Base-by-base conservation (phyloP, 2,113 vertebrate species). In the Heterotilapia buettikoferi region DNA sequence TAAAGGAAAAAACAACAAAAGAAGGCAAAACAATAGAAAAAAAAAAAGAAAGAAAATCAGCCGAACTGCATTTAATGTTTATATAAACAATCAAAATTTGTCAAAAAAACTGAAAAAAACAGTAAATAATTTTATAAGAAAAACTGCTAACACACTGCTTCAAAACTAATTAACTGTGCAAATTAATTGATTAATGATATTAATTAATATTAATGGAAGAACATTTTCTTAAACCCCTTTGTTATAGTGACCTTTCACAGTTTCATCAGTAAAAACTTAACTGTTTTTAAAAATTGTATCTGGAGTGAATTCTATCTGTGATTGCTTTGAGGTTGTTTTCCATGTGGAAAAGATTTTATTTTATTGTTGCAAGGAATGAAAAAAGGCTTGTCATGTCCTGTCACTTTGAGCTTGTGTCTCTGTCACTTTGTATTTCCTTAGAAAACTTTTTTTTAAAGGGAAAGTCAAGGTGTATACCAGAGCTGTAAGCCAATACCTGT, bases 371-470 rank as follows among this genome's bases (percentile, higher is more conserved):
- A 45, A 80, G 9, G 84, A 73, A 80, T 79, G 79, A 80, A 79
- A 66, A 84, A 73, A 68, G 16, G 18, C 18, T 73, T 83, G 61
- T 85, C 50, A 53, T 36, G 56, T 71, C 38, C 36, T 86, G 18
- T 86, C 82, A 83, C 79, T 82, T 53, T 82, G 53, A 53, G 14
- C 53, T 86, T 45, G 21, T 43, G 33, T 53, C 47, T 61, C 19
- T 88, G 68, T 89, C 85, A 57, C 71, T 90, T 86, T 84, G 50
- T 29, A 78, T 76, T 81, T 82, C 33, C 83, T 78, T n/a, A 19
- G 38, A 78, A 88, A 89, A 83, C 50, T 29, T 88, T 87, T 84
- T 66, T 88, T 86, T 85, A 90, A 82, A 84, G 40, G 61, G 24
- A 50, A 73, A n/a, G 16, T 82, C 38, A 50, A 16, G 36, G 26